Conservation (phyloP, 2,797 vertebrate species). For the Microctenopoma lineatum region DNA sequence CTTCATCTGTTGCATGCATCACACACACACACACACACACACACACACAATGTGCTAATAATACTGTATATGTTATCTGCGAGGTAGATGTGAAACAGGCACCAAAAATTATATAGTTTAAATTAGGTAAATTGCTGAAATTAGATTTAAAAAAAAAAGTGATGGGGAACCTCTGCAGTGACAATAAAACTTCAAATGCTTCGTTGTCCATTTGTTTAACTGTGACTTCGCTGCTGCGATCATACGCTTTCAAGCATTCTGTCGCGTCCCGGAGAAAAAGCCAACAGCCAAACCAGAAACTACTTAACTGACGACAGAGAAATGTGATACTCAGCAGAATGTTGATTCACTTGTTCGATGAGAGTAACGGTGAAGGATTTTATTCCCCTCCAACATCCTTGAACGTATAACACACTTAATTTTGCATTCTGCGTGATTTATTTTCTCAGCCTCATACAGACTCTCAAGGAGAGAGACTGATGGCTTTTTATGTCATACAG, state of each 20-base stretch:
- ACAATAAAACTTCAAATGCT: neutral
- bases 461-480: neutral
- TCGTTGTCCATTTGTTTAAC: neutral
- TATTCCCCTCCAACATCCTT: neutral
- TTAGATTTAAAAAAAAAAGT: too few relatives aligned
- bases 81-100: neutral
- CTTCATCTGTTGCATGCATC: neutral
- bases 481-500: constrained; percentile 6
- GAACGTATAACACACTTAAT: neutral
- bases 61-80: neutral
- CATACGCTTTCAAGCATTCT: too few relatives aligned
- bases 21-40: too few relatives aligned
- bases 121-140: too few relatives aligned
- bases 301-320: neutral
- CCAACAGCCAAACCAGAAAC: too few relatives aligned
- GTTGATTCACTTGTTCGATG: neutral
- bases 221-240: neutral
- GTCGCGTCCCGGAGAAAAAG: neutral
- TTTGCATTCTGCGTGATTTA: neutral
- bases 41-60: too few relatives aligned
- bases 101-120: too few relatives aligned
- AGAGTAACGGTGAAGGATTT: neutral
- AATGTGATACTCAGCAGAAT: neutral
- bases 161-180: neutral
- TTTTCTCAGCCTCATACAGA: neutral